These are phyloP conservation scores for human DNA, from an alignment of 2,113 vertebrate genomes.

Conservation along the genomic window DNA sequence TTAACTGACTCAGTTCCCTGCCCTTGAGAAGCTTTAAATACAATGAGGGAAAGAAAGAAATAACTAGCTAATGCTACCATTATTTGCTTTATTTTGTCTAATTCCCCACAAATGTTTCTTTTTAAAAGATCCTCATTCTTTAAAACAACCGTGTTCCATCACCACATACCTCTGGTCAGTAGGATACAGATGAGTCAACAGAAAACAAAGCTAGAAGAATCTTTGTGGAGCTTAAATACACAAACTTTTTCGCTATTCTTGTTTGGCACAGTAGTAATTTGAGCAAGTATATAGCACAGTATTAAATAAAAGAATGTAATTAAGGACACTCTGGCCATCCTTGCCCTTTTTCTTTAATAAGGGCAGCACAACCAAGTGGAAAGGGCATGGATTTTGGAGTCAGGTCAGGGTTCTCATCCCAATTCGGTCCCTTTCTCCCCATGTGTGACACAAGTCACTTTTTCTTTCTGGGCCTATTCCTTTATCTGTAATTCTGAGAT, in stretches of 20 bases:
- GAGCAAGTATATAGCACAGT: background rate
- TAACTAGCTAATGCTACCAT: background rate
- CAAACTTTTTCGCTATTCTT: background rate
- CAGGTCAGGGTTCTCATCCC: background rate
- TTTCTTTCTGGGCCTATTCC: background rate
- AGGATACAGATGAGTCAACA: background rate
- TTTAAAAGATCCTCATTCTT: constrained; percentile 3
- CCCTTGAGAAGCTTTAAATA: constrained; percentile 1
- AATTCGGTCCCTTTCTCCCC: background rate
- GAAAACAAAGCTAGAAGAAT: background rate
- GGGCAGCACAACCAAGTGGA: background rate
- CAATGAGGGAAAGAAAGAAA: background rate
- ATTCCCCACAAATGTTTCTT: background rate
- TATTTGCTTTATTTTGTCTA: background rate
- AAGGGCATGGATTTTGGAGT: background rate
- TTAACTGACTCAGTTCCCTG: background rate
- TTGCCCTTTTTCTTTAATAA: background rate
- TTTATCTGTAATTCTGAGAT: background rate
- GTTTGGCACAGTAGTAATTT: background rate
- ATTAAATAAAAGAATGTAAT: constrained; percentile 11
- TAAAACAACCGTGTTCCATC: background rate
- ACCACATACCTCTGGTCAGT: background rate
- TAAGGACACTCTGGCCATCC: background rate
- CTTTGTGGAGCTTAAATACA: background rate
- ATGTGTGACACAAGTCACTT: background rate